Evolutionary conservation across 2,888 invertebrate genomes (phyloP).

Genomic region (Cistogaster globosa): DNA sequence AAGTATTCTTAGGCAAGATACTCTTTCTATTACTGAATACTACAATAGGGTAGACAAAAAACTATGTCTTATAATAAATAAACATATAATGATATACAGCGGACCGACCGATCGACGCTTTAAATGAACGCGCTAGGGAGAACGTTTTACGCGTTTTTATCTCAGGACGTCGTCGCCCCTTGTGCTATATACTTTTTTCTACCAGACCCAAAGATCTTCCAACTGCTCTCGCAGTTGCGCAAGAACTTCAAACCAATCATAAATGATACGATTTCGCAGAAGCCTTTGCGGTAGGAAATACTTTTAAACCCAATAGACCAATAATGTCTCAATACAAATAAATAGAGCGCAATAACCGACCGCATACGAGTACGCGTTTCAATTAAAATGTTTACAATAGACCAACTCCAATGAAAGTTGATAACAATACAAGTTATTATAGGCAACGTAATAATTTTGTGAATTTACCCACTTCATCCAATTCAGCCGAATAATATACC

Average conservation of each 20-base stretch:
- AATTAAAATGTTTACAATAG: slow-evolving; percentile 17
- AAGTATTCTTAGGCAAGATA: slow-evolving; percentile 39
- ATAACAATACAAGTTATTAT: slow-evolving; percentile 25
- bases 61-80: slow-evolving; percentile 55
- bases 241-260: slow-evolving; percentile 29
- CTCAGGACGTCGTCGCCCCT: slow-evolving; percentile 24
- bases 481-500: slow-evolving; percentile 35
- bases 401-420: slow-evolving; percentile 23
- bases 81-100: slow-evolving; percentile 50
- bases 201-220: slow-evolving; percentile 35
- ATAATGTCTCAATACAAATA: slow-evolving; percentile 27
- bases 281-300: slow-evolving; percentile 45
- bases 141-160: slow-evolving; percentile 31
- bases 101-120: slow-evolving; percentile 40
- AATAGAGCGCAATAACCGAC: slow-evolving; percentile 33
- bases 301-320: slow-evolving; percentile 29
- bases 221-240: slow-evolving; percentile 40
- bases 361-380: slow-evolving; percentile 12
- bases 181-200: slow-evolving; percentile 37
- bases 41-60: slow-evolving; percentile 53
- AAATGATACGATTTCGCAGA: slow-evolving; percentile 38
- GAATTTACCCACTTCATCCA: slow-evolving; percentile 23
- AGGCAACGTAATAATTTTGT: slow-evolving; percentile 46
- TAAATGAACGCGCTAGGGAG: slow-evolving; percentile 39
- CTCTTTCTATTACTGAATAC: slow-evolving; percentile 45